These are phyloP conservation scores for Euphonia xanthogaster DNA, from an alignment of 2,797 vertebrate genomes.

Conservation along the genomic window DNA sequence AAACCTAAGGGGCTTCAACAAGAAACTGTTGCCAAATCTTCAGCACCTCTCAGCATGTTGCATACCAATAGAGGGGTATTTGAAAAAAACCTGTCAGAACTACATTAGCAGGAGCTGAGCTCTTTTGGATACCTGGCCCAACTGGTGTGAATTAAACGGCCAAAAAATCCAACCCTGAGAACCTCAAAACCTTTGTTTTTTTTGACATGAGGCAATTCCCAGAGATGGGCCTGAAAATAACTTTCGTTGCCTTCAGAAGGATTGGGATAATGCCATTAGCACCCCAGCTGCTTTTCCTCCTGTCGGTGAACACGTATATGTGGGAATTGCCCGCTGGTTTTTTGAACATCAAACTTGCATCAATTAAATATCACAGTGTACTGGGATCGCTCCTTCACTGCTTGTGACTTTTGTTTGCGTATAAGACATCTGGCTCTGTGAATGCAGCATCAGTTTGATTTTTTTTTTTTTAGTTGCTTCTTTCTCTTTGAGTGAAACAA, in stretches of 20 bases:
- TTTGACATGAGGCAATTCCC: background rate
- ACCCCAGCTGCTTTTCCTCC: constrained; percentile 13
- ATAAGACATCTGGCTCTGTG: constrained; percentile 9
- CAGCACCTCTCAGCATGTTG: accelerated
- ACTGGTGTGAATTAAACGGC: background rate
- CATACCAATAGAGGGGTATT: background rate
- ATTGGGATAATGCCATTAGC: constrained; percentile 16
- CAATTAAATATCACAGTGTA: constrained; percentile 1
- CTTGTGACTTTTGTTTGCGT: background rate
- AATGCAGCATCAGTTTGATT: background rate
- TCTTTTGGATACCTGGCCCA: background rate
- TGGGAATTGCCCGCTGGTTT: background rate
- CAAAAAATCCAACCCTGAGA: background rate
- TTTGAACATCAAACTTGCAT: background rate
- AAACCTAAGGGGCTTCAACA: background rate
- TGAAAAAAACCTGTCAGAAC: background rate
- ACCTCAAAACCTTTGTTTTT: background rate
- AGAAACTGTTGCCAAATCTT: background rate
- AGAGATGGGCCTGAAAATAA: background rate
- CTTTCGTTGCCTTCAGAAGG: background rate
- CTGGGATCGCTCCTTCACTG: background rate
- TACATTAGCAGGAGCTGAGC: background rate
- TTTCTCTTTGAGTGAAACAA: background rate
- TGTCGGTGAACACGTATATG: background rate
- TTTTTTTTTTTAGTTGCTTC: background rate